Evolutionary conservation across 2,113 vertebrate species (phyloP), one percentile per base, ranked within the genome.

Genomic region (Crotalus tigris): DNA sequence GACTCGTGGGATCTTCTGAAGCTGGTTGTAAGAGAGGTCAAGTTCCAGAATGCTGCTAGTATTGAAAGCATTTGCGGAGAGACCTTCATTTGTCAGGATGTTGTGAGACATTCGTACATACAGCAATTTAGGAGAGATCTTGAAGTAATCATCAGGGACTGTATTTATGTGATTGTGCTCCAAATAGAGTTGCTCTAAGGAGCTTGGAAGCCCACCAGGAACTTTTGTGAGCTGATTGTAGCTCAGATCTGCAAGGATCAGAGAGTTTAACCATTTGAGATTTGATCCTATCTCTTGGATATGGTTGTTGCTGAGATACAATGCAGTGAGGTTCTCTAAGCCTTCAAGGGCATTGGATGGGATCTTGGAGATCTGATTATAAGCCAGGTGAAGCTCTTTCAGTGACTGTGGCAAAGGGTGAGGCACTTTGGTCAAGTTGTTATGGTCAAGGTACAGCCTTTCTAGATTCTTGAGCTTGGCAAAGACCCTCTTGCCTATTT

Each of bases 1-100:
- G 96, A 99, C 98, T 0, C 96, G 95, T 1, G 99, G 99, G 91
- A 99, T 99, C 95, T 98, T 98, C 98, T 99, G 99, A 91, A 99
- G 98, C 94, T 98, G 98, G 97, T 99, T 99, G 97, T 98, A 99
- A 93, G 99, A 99, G 29, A 99, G 98, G 93, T 99, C 99, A 24
- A 99, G 98, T 96, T 99, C 99, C 1, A 99, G 98, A 95, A 99
- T 96, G 93, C 98, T 99, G 64, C 97, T 99, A 97, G 98, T 97
- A 39, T 99, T 99, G 95, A 99, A 99, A 51, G 98, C 97, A 97
- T 98, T 98, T 69, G 97, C 91, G 3, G 99, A 98, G 91, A 99
- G 98, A 0, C 99, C 99, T 0, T 98, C 98, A 94, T 99, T 98
- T 58, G 98, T 99, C 24, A 99, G 97, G 92, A 97, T 96, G 94